Evolutionary conservation across 2,888 invertebrate species (phyloP), one percentile per base, ranked within the genome.

Genomic region (Vanessa cardui): DNA sequence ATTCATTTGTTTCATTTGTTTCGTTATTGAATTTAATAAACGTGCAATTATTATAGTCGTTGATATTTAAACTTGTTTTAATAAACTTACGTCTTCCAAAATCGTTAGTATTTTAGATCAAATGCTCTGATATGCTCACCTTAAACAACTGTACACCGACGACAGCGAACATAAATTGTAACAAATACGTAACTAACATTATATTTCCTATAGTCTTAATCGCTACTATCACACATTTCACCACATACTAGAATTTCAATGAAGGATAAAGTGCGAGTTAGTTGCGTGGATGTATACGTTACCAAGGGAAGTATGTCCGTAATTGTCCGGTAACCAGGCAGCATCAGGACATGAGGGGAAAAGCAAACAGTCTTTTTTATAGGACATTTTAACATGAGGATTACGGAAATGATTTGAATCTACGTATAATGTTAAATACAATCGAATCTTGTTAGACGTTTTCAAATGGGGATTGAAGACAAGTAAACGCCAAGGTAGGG

Each of bases 111-210:
- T 59, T 45, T 21, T 45, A 46, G 9, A 26, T 59, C 26, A 46
- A 26, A 59, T 21, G 26, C 26, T 39, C 6, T 16, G 12, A 39
- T 18, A 46, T 46, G 47, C 65, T 95, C 95, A 98, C 98, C 97
- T 99, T 99, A 95, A 99, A 99, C 83, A 99, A 96, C 95, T 99
- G 99, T 92, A 99, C 99, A 94, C 99, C 99, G 93, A 99, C 99
- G 93, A 99, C 99, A 94, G 99, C 99, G 94, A 99, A 99, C 99
- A 99, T 99, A 96, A 99, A 99, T 96, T 99, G 98, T 93, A 99
- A 97, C 92, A 99, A 97, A 95, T 98, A 98, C 91, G 99, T 99
- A 94, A 99, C 99, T 96, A 99, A 96, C 97, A 99, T 98, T 94
- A 99, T 99, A 96, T 99, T 99, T 94, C 99, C 99, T 95, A 99